Evolutionary conservation across 2,113 vertebrate genomes (phyloP), one percentile per base, ranked within the genome.

Genomic region (Siniperca chuatsi): DNA sequence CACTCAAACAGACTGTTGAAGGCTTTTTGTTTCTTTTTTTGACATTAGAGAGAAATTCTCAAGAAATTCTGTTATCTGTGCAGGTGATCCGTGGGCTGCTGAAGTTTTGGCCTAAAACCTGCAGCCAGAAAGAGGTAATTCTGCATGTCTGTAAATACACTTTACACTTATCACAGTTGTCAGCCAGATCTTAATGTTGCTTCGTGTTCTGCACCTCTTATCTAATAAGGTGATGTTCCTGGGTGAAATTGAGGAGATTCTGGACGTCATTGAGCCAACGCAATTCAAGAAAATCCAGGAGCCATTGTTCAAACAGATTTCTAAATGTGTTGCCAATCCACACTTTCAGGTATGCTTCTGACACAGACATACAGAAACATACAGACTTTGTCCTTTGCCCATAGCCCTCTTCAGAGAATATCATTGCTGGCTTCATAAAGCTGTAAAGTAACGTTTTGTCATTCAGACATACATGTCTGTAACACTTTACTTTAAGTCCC

Each of bases 231-330:
- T 99, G 65, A 99, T 99, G 98, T 99, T 97, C 94, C 96, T 99
- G 93, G 98, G 98, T 78, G 98, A 99, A 96, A 97, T 99, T 46
- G 98, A 99, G 95, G 98, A 99, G 96, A 98, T 99, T 84, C 93
- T 99, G 95, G 98, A 99, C 82, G 98, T 99, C 87, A 99, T 99
- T 78, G 98, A 99, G 95, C 98, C 98, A 0, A 97, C 98, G 0
- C 98, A 99, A 82, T 99, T 99, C 95, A 99, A 97, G 94, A 99
- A 99, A 94, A 97, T 99, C 94, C 96, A 99, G 95, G 98, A 99
- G 87, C 98, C 97, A 58, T 94, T 99, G 89, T 99, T 99, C 94
- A 99, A 98, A 87, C 98, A 99, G 95, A 98, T 99, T 93, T 96
- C 98, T 67, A 98, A 95, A 92, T 99, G 98, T 94, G 98, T 99